Percentiles rank a stretch among this genome's conserved stretches.
Conservation (phyloP, 2,113 vertebrate species). For the Rhinolophus sinicus region DNA sequence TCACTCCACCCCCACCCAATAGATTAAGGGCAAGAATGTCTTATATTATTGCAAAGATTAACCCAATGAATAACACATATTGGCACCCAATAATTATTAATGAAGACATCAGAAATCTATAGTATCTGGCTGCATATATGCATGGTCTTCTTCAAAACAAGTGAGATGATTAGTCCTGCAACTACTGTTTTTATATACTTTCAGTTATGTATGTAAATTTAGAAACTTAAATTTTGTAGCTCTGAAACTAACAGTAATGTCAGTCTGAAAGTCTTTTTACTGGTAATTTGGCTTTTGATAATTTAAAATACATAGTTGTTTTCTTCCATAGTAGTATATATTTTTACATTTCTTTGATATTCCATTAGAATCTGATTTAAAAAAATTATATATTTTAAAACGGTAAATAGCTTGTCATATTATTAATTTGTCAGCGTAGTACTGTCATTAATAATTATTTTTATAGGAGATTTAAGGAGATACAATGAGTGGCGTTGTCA, state of each 20-base stretch:
- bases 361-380: constrained; percentile 2
- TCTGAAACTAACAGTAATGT: background rate
- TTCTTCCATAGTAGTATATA: background rate
- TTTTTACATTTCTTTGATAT: constrained; percentile 37
- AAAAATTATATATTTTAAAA: constrained; percentile 7
- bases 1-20: background rate
- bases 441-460: constrained; percentile 13
- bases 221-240: background rate
- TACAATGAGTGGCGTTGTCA: background rate
- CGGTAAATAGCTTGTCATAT: background rate
- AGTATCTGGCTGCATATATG: background rate
- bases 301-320: constrained; percentile 12
- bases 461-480: background rate
- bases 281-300: constrained; percentile 41
- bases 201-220: background rate
- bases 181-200: background rate
- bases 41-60: background rate
- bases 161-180: background rate
- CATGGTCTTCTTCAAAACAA: background rate
- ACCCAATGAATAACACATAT: background rate
- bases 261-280: background rate
- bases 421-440: constrained; percentile 30
- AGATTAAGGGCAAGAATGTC: background rate
- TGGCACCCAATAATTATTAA: background rate
- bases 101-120: background rate